A percentile compares a stretch with the other conserved stretches of the same genome.
phyloP scores from a whole-genome alignment of 2,888 invertebrate species.

The Luperina nickerlii region DNA sequence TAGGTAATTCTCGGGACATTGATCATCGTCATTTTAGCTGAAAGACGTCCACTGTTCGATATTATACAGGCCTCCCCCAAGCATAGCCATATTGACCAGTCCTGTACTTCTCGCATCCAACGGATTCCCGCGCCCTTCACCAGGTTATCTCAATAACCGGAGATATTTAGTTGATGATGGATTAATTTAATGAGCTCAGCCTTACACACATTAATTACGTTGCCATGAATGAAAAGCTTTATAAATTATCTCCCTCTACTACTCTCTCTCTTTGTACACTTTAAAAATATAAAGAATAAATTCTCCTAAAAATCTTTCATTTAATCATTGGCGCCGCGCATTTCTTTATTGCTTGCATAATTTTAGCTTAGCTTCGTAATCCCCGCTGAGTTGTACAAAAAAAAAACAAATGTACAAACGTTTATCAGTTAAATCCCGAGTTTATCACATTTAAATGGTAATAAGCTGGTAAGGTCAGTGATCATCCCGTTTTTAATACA shows the following conservation, averaged over 20 bases:
- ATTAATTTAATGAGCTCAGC: neutral
- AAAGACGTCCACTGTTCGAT: neutral
- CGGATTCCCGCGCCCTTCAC: neutral
- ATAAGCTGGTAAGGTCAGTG: slow-evolving; percentile 25
- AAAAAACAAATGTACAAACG: slow-evolving; percentile 36
- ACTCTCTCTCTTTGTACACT: neutral
- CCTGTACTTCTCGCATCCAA: neutral
- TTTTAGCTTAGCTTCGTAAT: slow-evolving; percentile 12
- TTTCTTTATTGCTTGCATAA: neutral
- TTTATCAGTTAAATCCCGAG: slow-evolving; percentile 31
- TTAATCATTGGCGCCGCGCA: neutral
- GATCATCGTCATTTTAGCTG: neutral
- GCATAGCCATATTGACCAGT: neutral
- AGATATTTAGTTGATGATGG: neutral
- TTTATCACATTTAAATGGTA: slow-evolving; percentile 46
- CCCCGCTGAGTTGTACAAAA: slow-evolving; percentile 44
- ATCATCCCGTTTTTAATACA: slow-evolving; percentile 41
- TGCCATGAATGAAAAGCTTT: neutral
- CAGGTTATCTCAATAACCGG: neutral
- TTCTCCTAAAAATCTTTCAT: neutral
- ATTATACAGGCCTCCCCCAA: neutral
- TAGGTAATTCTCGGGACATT: neutral
- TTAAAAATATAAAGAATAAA: neutral
- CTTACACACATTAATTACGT: neutral
- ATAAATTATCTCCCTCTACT: neutral